These are phyloP conservation scores for Pionites leucogaster DNA, from an alignment of 2,113 vertebrate genomes.

Conservation along the genomic window DNA sequence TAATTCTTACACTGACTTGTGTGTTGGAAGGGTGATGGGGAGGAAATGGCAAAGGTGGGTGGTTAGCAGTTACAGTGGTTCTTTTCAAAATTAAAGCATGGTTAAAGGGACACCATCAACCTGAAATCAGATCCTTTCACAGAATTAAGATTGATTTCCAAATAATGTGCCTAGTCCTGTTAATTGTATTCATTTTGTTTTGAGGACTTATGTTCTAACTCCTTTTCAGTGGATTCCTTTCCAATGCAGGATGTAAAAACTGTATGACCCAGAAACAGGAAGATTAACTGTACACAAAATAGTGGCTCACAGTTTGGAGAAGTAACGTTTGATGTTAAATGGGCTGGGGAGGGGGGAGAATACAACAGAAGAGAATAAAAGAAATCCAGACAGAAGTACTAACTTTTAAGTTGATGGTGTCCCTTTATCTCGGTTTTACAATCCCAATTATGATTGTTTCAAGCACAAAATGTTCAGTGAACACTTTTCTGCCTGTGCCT, in stretches of 20 bases:
- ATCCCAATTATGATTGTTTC: background rate
- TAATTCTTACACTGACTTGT: constrained; percentile 36
- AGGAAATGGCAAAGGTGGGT: constrained; percentile 38
- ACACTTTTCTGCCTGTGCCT: constrained; percentile 39
- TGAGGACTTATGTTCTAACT: background rate
- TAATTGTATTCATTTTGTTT: background rate
- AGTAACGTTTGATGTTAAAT: background rate
- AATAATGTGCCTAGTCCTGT: background rate
- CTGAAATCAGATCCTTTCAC: constrained; percentile 8
- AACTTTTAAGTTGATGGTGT: constrained; percentile 62
- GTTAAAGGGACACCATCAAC: constrained; percentile 62
- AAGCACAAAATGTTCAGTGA: constrained; percentile 36
- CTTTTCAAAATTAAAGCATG: background rate
- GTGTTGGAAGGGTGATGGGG: background rate
- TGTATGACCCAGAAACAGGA: background rate
- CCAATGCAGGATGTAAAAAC: background rate
- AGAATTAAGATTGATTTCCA: background rate
- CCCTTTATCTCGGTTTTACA: constrained; percentile 53
- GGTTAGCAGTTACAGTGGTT: constrained; percentile 3
- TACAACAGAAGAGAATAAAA: background rate
- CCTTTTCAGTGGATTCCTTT: background rate
- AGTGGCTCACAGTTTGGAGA: background rate
- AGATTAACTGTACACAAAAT: background rate
- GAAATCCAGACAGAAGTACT: background rate
- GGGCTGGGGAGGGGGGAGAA: background rate